These are phyloP conservation scores for Dreissena rostriformis DNA, from an alignment of 1,140 invertebrate species.

Conservation along the genomic window DNA sequence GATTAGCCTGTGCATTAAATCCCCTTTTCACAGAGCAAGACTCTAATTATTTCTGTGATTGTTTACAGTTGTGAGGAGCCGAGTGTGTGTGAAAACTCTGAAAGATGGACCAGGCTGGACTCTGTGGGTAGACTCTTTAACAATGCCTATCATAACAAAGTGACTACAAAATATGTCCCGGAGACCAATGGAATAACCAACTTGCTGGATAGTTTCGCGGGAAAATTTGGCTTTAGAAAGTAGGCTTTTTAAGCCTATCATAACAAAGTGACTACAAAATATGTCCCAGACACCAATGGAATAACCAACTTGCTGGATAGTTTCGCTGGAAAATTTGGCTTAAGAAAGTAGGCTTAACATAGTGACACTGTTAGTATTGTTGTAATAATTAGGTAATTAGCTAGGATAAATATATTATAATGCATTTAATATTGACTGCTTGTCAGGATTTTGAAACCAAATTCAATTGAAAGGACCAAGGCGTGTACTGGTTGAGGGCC, in stretches of 20 bases:
- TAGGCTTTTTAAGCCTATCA: constrained; percentile 84
- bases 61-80: constrained; percentile 62
- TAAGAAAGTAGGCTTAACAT: constrained; percentile 73
- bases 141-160: constrained; percentile 83
- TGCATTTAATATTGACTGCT: too few relatives aligned
- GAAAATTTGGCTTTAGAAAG: constrained; percentile 82
- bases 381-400: too few relatives aligned
- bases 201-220: constrained; percentile 84
- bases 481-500: too few relatives aligned
- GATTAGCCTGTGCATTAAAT: too few relatives aligned
- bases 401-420: too few relatives aligned
- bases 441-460: too few relatives aligned
- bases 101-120: constrained; percentile 84
- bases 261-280: constrained; percentile 83
- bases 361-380: background rate
- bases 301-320: constrained; percentile 83
- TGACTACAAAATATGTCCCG: constrained; percentile 83
- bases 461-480: too few relatives aligned
- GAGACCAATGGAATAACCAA: constrained; percentile 77
- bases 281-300: constrained; percentile 73
- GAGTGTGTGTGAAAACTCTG: constrained; percentile 66
- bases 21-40: too few relatives aligned
- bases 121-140: constrained; percentile 84
- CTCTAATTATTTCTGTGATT: background rate
- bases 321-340: constrained; percentile 85